Evolutionary conservation across 92 coral and sea anemone species (phyloP).

Genomic region (Meandrina meandrites): DNA sequence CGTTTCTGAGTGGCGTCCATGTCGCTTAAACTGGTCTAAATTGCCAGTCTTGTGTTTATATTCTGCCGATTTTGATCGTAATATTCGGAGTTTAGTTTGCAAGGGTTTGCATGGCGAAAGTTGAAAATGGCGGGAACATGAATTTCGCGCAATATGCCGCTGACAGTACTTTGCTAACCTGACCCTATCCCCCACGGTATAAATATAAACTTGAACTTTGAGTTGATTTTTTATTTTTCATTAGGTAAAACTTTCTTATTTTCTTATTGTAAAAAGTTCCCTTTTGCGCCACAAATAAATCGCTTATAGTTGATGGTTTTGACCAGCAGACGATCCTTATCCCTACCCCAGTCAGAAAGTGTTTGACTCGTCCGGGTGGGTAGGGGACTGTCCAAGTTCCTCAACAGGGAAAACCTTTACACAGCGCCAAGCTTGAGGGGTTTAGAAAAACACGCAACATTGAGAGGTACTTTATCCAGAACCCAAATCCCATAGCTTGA

Average conservation of each 20-base stretch:
- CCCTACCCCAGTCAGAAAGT: background rate
- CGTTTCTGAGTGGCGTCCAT: conserved; percentile 82
- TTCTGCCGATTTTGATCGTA: background rate
- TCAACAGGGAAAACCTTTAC: background rate
- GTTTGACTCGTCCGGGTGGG: background rate
- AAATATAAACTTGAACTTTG: background rate
- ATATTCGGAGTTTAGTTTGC: background rate
- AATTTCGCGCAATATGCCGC: conserved; percentile 40
- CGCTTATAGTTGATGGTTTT: background rate
- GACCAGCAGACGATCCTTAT: background rate
- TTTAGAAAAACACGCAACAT: background rate
- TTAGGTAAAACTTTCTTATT: background rate
- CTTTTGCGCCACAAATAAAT: too few species aligned
- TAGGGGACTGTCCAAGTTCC: background rate
- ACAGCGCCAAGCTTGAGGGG: background rate
- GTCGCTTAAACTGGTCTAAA: background rate
- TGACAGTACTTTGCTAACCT: conserved; percentile 8
- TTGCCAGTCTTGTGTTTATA: background rate
- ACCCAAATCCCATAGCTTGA: background rate
- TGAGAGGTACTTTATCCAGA: background rate
- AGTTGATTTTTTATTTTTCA: too few species aligned
- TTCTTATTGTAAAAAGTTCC: too few species aligned
- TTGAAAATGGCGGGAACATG: conserved; percentile 80
- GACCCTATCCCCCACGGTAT: background rate
- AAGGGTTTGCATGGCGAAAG: background rate